phyloP scores from a whole-genome alignment of 1,140 invertebrate genomes.

The Belonocnema kinseyi region DNA sequence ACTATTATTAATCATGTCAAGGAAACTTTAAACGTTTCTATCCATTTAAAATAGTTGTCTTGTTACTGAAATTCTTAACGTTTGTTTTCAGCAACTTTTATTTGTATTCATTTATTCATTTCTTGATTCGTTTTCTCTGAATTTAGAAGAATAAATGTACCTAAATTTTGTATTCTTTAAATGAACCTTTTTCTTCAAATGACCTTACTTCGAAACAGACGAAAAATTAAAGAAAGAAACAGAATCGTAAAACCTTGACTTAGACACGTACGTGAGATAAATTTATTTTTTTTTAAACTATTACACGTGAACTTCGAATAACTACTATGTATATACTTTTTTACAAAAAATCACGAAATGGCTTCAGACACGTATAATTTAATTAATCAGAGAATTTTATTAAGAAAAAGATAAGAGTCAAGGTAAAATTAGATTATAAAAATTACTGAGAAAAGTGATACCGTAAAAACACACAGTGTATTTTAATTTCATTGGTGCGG shows the following conservation, averaged over 20 bases:
- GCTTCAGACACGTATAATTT: not conserved
- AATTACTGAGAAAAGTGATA: not conserved
- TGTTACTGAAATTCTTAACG: not conserved
- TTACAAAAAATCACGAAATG: not conserved
- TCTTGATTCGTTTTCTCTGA: too few relatives aligned
- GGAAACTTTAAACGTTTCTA: constrained; percentile 14
- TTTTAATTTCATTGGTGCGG: constrained; percentile 17
- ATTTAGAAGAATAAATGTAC: not conserved
- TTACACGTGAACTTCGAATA: too few relatives aligned
- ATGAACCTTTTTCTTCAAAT: too few relatives aligned
- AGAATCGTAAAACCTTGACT: too few relatives aligned
- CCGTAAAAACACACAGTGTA: constrained; percentile 2
- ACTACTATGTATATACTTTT: too few relatives aligned
- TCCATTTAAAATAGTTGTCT: constrained; percentile 16
- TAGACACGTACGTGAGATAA: too few relatives aligned
- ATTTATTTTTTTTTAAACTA: too few relatives aligned
- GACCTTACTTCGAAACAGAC: too few relatives aligned
- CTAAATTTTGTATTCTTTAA: not conserved
- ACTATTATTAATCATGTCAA: not conserved
- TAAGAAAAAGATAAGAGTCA: not conserved
- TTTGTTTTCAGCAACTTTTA: too few relatives aligned
- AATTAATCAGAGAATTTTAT: not conserved
- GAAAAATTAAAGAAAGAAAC: too few relatives aligned
- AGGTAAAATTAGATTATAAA: not conserved
- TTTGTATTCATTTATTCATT: too few relatives aligned